Evolutionary conservation across 2,797 vertebrate genomes (phyloP), one percentile per base, ranked within the genome.

Genomic region (Oreortyx pictus): DNA sequence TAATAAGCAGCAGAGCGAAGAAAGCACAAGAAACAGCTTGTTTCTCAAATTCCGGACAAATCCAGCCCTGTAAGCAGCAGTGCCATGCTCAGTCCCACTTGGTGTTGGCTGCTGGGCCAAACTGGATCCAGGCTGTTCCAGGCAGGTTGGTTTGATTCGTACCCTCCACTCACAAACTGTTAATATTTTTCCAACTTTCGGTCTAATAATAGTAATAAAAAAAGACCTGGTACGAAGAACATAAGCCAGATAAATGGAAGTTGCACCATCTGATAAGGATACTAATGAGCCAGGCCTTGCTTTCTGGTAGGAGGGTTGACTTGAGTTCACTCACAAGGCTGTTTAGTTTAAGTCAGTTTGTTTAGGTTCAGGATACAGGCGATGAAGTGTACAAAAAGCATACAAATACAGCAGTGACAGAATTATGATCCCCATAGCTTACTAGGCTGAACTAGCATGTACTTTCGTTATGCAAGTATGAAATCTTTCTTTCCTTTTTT

Each of bases 1-100:
- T 90, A 93, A 81, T 92, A 79, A 95, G 93, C 94, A 95, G 37
- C 76, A 91, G 95, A 82, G 86, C 88, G 93, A 88, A 81, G 75
- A 88, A 88, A 80, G 80, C 67, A 86, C 84, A 85, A 83, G 92
- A 89, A 93, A 64, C 41, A 86, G 85, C 92, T 70, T 70, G 76
- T 73, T 91, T 79, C 60, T 81, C 56, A 79, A 82, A 96, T 94
- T 94, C 92, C 93, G 73, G 84, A 88, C 47, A 83, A 94, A 93
- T 70, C 37, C 64, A 81, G 33, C 18, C 23, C 76, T 20, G 75
- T 57, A 50, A 35, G 47, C 8, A 1, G 9, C 35, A 27, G 44
- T 86, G 23, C 59, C 77, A 62, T 9, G 43, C 61, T 75, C 65
- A 82, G 50, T 10, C n/a, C 27, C 54, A 43, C 50, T 6, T 79